phyloP scores from a whole-genome alignment of 2,888 invertebrate genomes.

The Stomorhina lunata region DNA sequence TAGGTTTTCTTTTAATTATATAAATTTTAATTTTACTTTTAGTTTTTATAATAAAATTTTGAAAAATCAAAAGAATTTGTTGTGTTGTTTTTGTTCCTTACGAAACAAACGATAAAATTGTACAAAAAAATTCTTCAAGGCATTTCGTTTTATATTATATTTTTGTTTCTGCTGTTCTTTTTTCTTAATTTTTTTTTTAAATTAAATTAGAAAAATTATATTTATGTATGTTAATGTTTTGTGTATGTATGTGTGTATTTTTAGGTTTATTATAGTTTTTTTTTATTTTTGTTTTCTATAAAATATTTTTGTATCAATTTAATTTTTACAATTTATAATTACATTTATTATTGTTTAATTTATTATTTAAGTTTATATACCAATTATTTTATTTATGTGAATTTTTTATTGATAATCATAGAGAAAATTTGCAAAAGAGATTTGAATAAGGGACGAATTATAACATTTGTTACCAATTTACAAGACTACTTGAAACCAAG shows the following conservation, averaged over 20 bases:
- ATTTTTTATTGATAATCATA: too few species aligned
- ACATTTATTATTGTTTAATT: constrained; percentile 18
- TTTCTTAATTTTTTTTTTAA: not conserved
- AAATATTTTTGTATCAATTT: constrained; percentile 14
- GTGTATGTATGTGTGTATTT: not conserved
- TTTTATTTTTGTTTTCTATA: too few species aligned
- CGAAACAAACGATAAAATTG: constrained; percentile 34
- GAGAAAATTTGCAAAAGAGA: not conserved
- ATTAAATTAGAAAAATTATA: constrained; percentile 5
- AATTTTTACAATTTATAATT: constrained; percentile 44
- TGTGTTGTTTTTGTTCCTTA: not conserved
- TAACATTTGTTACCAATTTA: too few species aligned
- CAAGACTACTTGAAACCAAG: too few species aligned
- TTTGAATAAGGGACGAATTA: too few species aligned
- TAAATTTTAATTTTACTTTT: not conserved
- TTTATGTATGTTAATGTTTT: not conserved
- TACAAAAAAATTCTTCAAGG: constrained; percentile 56
- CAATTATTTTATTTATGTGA: constrained; percentile 1
- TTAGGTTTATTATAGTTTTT: not conserved
- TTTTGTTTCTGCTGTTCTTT: not conserved
- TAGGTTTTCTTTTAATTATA: not conserved
- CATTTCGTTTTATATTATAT: constrained; percentile 50
- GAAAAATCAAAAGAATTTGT: constrained; percentile 4
- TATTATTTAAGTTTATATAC: not conserved
- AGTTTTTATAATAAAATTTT: constrained; percentile 39